Conservation (phyloP, 2,797 vertebrate genomes). For the Spheniscus humboldti region DNA sequence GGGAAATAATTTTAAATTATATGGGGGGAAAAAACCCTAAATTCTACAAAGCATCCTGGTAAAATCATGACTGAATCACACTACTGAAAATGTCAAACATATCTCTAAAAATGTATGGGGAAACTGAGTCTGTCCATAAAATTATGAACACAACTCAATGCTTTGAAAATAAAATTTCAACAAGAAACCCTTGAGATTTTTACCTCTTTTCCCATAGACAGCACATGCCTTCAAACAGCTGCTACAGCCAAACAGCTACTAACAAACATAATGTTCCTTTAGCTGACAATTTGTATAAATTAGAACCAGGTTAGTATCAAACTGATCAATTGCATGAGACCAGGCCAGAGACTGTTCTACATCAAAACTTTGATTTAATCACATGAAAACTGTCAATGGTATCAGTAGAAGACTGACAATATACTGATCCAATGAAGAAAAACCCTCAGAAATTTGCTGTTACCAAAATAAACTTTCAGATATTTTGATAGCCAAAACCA, state of each 20-base stretch:
- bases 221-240: not conserved
- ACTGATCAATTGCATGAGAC: not conserved
- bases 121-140: not conserved
- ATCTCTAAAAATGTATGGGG: not conserved
- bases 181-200: not conserved
- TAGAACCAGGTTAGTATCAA: not conserved
- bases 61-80: not conserved
- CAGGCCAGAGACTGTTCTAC: not conserved
- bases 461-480: not conserved
- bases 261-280: not conserved
- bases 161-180: not conserved
- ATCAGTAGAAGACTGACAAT: not conserved
- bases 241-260: not conserved
- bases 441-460: not conserved
- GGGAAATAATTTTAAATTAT: not conserved
- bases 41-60: not conserved
- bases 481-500: not conserved
- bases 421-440: not conserved
- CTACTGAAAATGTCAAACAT: not conserved
- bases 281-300: not conserved
- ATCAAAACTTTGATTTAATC: not conserved
- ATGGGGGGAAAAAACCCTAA: not conserved
- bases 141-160: not conserved
- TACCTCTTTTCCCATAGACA: not conserved
- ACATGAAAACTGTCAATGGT: not conserved